Evolutionary conservation across 2,888 invertebrate species (phyloP).

Genomic region (Polia nebulosa): DNA sequence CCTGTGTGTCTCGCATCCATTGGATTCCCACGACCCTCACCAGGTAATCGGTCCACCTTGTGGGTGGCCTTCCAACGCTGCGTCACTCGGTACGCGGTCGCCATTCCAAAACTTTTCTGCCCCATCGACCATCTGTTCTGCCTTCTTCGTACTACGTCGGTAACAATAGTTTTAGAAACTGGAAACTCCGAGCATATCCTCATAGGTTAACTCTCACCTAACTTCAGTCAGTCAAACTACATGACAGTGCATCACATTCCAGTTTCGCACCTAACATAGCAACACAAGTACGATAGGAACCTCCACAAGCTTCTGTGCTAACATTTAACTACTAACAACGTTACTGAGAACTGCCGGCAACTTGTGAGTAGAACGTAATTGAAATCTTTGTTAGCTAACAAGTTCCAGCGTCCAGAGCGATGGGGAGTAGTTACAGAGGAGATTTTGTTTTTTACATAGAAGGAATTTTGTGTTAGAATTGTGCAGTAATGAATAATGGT

Average conservation of each 20-base stretch:
- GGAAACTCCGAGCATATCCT: too few species aligned
- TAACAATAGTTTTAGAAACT: too few species aligned
- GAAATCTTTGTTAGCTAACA: conserved; percentile 40
- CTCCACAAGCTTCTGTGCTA: not conserved
- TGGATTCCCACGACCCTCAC: too few species aligned
- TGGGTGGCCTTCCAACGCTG: too few species aligned
- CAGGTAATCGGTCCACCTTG: too few species aligned
- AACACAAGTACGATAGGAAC: not conserved
- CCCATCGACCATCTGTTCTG: too few species aligned
- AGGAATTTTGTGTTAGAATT: conserved; percentile 5
- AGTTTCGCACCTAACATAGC: not conserved
- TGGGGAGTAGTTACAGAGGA: not conserved
- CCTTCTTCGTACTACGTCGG: too few species aligned
- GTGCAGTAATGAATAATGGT: too few species aligned
- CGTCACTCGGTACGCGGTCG: too few species aligned
- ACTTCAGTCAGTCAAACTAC: not conserved
- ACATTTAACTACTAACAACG: conserved; percentile 18
- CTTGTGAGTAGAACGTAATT: conserved; percentile 22
- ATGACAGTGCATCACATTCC: not conserved
- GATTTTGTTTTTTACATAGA: not conserved
- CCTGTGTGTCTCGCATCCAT: too few species aligned
- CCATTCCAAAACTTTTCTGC: too few species aligned
- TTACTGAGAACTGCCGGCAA: conserved; percentile 26
- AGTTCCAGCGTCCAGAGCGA: not conserved
- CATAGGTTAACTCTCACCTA: not conserved